A percentile compares a stretch with the other conserved stretches of the same genome.
Evolutionary conservation across 2,797 vertebrate genomes (phyloP).

Genomic region (Amphiprion clarkii): DNA sequence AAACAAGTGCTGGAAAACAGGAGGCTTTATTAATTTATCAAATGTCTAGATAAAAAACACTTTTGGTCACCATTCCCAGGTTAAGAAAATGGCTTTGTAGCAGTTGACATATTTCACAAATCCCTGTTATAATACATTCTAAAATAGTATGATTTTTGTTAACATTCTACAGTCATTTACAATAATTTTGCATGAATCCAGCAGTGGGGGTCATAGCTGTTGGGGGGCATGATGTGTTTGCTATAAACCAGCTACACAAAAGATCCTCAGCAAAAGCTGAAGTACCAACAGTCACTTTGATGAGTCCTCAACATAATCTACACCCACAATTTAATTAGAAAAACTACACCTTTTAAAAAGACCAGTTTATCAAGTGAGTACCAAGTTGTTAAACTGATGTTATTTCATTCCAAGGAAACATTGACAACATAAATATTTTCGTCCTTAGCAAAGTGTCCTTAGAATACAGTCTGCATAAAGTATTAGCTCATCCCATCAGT

Average conservation of each 20-base stretch:
- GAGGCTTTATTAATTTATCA: slow-evolving; percentile 77
- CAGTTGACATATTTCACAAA: slow-evolving; percentile 59
- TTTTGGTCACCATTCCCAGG: slow-evolving; percentile 53
- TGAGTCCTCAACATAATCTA: background rate
- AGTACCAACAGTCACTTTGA: background rate
- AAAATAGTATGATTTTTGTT: slow-evolving; percentile 66
- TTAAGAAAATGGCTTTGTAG: slow-evolving; percentile 65
- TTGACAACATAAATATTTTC: background rate
- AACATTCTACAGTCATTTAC: slow-evolving; percentile 74
- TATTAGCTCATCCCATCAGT: slow-evolving; percentile 19
- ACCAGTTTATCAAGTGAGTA: slow-evolving; percentile 9
- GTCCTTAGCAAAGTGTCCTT: background rate
- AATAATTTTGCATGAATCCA: slow-evolving; percentile 45
- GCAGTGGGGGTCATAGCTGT: slow-evolving; percentile 23
- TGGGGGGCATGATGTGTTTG: background rate
- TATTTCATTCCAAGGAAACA: slow-evolving; percentile 22
- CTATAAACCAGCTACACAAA: slow-evolving; percentile 25
- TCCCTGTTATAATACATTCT: slow-evolving; percentile 70
- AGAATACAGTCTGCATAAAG: slow-evolving; percentile 6
- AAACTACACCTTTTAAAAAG: slow-evolving; percentile 8
- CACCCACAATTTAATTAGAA: slow-evolving; percentile 1
- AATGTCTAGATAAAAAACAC: slow-evolving; percentile 72
- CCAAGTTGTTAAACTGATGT: slow-evolving; percentile 20
- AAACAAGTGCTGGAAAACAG: slow-evolving; percentile 48
- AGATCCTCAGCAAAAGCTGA: slow-evolving; percentile 15